Conservation (phyloP, 2,888 invertebrate species). For the Temnothorax ravouxi region DNA sequence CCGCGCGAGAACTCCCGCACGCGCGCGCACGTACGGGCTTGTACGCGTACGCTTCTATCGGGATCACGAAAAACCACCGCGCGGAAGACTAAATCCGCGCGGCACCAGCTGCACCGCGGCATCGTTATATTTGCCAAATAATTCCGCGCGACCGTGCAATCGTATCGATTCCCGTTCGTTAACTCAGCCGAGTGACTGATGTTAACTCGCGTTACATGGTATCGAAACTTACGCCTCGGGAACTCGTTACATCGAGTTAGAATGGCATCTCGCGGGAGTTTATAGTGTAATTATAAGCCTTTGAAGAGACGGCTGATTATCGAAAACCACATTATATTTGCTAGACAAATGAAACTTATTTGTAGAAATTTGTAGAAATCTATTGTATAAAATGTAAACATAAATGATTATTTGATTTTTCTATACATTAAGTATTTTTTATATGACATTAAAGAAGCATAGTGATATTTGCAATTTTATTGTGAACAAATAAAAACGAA, state of each 20-base stretch:
- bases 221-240: slow-evolving; percentile 47
- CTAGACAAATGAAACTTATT: not conserved
- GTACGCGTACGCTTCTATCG: slow-evolving; percentile 22
- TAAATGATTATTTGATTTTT: not conserved
- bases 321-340: slow-evolving; percentile 9
- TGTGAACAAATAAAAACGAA: not conserved
- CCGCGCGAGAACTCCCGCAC: slow-evolving; percentile 72
- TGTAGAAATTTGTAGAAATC: not conserved
- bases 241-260: slow-evolving; percentile 42
- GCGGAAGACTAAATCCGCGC: slow-evolving; percentile 44
- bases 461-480: too few species aligned
- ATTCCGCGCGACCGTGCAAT: slow-evolving; percentile 56
- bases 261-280: slow-evolving; percentile 44
- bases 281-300: slow-evolving; percentile 30
- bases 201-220: slow-evolving; percentile 38
- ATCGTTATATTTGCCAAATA: slow-evolving; percentile 54
- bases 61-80: slow-evolving; percentile 48
- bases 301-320: slow-evolving; percentile 41
- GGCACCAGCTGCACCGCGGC: slow-evolving; percentile 9
- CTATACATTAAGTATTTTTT: not conserved
- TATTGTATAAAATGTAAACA: not conserved
- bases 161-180: slow-evolving; percentile 55
- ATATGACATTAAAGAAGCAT: not conserved
- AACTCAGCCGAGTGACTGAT: slow-evolving; percentile 48
- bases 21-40: slow-evolving; percentile 37